Conservation (phyloP, 2,797 vertebrate species). For the Lagodon rhomboides region DNA sequence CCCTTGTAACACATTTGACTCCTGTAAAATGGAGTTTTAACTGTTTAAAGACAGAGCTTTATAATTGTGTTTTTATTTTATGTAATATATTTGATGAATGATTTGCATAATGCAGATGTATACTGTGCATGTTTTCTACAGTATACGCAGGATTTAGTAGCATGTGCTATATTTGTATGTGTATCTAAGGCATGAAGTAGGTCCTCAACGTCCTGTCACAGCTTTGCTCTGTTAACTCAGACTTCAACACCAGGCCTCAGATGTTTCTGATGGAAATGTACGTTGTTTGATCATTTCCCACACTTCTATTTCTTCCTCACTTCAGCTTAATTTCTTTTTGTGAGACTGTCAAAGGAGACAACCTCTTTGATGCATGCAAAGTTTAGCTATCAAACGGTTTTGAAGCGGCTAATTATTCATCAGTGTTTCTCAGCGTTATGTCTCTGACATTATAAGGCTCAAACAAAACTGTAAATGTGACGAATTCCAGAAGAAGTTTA, state of each 20-base stretch:
- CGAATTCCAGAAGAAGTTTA: slow-evolving; percentile 39
- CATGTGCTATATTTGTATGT: slow-evolving; percentile 7
- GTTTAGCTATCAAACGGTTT: slow-evolving; percentile 70
- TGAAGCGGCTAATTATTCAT: slow-evolving; percentile 72
- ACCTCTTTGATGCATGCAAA: slow-evolving; percentile 69
- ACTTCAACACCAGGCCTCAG: slow-evolving; percentile 53
- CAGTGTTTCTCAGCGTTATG: slow-evolving; percentile 49
- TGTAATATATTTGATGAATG: too few relatives aligned
- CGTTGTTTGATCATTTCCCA: slow-evolving; percentile 72
- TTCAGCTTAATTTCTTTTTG: slow-evolving; percentile 67
- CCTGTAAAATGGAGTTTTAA: neutral
- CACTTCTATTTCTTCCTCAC: slow-evolving; percentile 40
- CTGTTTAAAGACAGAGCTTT: neutral
- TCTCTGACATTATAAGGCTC: slow-evolving; percentile 59
- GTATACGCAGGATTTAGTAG: slow-evolving; percentile 9
- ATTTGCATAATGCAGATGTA: too few relatives aligned
- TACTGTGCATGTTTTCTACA: neutral
- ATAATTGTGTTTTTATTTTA: too few relatives aligned
- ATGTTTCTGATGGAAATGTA: slow-evolving; percentile 60
- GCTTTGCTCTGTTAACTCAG: slow-evolving; percentile 54
- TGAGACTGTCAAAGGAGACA: slow-evolving; percentile 66
- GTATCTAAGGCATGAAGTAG: slow-evolving; percentile 25
- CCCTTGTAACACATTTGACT: neutral
- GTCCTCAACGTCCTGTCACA: slow-evolving; percentile 49
- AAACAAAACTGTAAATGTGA: slow-evolving; percentile 57